These are phyloP conservation scores for Hephaestus fuliginosus DNA, from an alignment of 2,797 vertebrate genomes.

Conservation along the genomic window DNA sequence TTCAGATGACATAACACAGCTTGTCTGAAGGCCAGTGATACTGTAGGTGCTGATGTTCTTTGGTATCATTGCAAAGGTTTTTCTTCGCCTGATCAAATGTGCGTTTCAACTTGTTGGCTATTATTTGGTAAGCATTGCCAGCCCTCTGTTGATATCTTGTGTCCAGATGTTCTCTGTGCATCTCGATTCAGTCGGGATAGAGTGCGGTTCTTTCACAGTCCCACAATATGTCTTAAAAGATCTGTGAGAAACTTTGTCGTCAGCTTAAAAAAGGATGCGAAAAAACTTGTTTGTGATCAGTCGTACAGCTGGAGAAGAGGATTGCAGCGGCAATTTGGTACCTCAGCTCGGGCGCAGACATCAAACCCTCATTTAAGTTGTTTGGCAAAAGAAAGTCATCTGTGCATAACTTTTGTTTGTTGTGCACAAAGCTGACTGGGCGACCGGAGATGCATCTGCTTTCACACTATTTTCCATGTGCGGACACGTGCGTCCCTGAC, in stretches of 20 bases:
- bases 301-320: conserved; percentile 17
- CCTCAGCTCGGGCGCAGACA: conserved; percentile 30
- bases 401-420: conserved; percentile 66
- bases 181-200: neutral
- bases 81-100: neutral
- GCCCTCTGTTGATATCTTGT: neutral
- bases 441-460: conserved; percentile 47
- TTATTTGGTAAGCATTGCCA: neutral
- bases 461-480: conserved; percentile 52
- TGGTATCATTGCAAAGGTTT: neutral
- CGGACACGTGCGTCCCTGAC: conserved; percentile 54
- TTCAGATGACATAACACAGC: neutral
- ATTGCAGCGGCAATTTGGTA: conserved; percentile 29
- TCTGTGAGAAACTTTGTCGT: conserved; percentile 13
- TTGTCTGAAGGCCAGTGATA: neutral
- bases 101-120: neutral
- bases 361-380: conserved; percentile 58
- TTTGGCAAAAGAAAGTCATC: conserved; percentile 57
- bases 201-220: too few relatives aligned
- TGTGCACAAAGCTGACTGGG: conserved; percentile 36
- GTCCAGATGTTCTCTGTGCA: neutral
- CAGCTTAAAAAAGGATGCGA: neutral
- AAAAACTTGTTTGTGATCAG: conserved; percentile 33
- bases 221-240: too few relatives aligned
- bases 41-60: neutral